These are phyloP conservation scores for Bombus vancouverensis DNA, from an alignment of 1,140 invertebrate species.

Conservation along the genomic window DNA sequence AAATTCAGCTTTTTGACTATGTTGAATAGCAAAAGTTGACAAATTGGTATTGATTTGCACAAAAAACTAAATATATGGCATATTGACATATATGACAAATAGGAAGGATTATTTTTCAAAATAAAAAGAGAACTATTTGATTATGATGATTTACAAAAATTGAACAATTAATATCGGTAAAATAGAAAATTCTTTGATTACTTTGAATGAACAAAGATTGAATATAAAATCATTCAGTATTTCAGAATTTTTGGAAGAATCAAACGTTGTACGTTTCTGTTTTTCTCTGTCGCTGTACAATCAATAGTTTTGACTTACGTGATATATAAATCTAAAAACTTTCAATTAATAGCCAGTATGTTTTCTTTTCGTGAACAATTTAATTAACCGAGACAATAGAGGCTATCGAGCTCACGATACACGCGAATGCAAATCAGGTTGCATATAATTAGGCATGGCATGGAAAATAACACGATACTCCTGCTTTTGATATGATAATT, in stretches of 20 bases:
- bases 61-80: too few relatives aligned
- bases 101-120: background rate
- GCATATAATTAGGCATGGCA: slow-evolving; percentile 45
- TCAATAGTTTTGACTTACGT: background rate
- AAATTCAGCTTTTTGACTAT: too few relatives aligned
- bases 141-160: too few relatives aligned
- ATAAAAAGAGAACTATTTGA: background rate
- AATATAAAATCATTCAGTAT: background rate
- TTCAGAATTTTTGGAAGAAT: background rate
- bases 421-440: slow-evolving; percentile 45
- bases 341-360: background rate
- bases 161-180: too few relatives aligned
- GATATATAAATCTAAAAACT: background rate
- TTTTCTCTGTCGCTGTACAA: background rate
- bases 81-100: too few relatives aligned
- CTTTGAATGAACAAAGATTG: background rate
- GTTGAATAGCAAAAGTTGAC: too few relatives aligned
- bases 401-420: slow-evolving; percentile 9
- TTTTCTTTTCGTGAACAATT: background rate
- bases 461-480: slow-evolving; percentile 19
- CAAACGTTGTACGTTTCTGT: background rate
- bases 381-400: slow-evolving; percentile 30
- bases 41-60: too few relatives aligned
- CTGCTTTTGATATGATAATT: slow-evolving; percentile 62
- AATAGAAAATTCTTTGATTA: background rate